Conservation (phyloP, 2,888 invertebrate species). For the Apotomis turbidana region DNA sequence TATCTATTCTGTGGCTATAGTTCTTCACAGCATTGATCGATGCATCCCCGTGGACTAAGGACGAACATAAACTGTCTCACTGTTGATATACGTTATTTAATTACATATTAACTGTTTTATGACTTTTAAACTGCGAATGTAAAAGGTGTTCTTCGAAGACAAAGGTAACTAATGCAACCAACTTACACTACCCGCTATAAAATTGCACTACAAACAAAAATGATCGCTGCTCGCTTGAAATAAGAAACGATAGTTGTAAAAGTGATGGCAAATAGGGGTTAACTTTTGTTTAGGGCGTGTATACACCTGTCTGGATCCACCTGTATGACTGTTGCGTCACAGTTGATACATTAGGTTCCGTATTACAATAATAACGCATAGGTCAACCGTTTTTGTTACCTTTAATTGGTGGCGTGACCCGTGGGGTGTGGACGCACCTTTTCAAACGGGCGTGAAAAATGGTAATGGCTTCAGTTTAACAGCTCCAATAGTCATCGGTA, state of each 20-base stretch:
- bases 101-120: conserved; percentile 57
- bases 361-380: conserved; percentile 42
- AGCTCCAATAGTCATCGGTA: too few species aligned
- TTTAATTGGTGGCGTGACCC: conserved; percentile 39
- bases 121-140: conserved; percentile 60
- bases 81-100: conserved; percentile 51
- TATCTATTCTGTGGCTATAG: too few species aligned
- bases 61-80: conserved; percentile 9
- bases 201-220: conserved; percentile 21
- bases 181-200: conserved; percentile 43
- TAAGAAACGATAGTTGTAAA: conserved; percentile 14
- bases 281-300: conserved; percentile 56
- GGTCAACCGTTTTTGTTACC: conserved; percentile 38
- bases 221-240: not conserved
- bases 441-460: conserved; percentile 17
- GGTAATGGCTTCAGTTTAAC: not conserved
- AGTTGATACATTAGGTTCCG: conserved; percentile 58
- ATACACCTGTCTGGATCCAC: conserved; percentile 69
- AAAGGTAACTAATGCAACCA: conserved; percentile 52
- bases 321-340: conserved; percentile 75
- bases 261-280: conserved; percentile 37
- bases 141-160: conserved; percentile 63
- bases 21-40: not conserved
- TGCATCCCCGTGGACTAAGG: not conserved
- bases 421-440: conserved; percentile 36